Base-by-base conservation (phyloP, 2,888 invertebrate species). In the Ophonus ardosiacus region DNA sequence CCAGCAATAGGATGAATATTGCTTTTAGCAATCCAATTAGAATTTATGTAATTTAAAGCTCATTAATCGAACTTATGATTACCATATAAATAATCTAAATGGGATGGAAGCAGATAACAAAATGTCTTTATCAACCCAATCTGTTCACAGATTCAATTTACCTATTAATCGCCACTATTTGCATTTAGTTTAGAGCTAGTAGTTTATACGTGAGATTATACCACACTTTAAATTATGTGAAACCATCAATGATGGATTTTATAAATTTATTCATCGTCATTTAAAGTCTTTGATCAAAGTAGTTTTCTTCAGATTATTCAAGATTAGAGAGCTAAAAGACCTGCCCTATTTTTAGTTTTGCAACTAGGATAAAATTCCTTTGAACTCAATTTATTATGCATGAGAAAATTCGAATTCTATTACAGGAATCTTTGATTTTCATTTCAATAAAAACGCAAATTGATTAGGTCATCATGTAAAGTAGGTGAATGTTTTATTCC, bases 401-500 rank as follows among this genome's bases (percentile, higher is more conserved):
- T 59, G 59, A 59, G 59, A 59, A 68, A 68, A 68, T n/a, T 40
- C n/a, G 68, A 68, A 68, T 68, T 68, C 38, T 38, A 68, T 68
- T 68, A 68, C 68, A 0, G 24, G 68, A 68, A 68, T 68, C 68
- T 15, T 63, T 63, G 63, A 63, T 63, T 63, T 59, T 24, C 21
- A 63, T 63, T 68, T 68, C 38, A 68, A 68, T 68, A 68, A 68
- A 68, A 68, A 68, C 24, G 38, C 38, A 68, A 68, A 68, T 68
- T 68, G 68, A 68, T 38, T 68, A 31, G 38, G 68, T 68, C 68
- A 68, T 68, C 68, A 68, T 68, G 68, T 68, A 68, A 68, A 68
- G 68, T 68, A 68, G 68, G 68, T 68, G 68, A 68, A 31, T 38
- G 24, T 59, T 15, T 17, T 59, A 17, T 59, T 17, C 17, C 59